These are phyloP conservation scores for Fistularia commersonii DNA, from an alignment of 2,797 vertebrate genomes.

Conservation along the genomic window DNA sequence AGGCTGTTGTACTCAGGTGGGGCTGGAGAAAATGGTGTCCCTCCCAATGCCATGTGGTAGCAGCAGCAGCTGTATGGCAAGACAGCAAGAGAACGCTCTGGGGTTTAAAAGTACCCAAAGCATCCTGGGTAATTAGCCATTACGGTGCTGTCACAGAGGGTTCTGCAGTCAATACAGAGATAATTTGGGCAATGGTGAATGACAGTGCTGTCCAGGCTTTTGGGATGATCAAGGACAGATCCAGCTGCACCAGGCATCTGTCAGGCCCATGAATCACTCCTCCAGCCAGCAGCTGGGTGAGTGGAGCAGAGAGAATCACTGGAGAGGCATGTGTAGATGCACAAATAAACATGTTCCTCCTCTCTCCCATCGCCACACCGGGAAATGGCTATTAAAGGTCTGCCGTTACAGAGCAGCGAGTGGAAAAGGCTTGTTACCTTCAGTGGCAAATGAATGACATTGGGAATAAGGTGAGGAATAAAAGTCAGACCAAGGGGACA, in stretches of 20 bases:
- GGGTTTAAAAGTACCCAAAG: constrained; percentile 94
- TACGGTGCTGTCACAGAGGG: constrained; percentile 98
- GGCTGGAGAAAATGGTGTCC: constrained; percentile 55
- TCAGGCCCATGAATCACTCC: constrained; percentile 99
- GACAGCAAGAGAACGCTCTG: constrained; percentile 75
- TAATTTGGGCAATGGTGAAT: constrained; percentile 99
- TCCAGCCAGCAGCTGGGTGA: constrained; percentile 91
- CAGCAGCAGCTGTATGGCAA: constrained; percentile 53
- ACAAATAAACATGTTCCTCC: constrained; percentile 81
- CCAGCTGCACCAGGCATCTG: constrained; percentile 99
- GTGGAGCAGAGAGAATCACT: constrained; percentile 87
- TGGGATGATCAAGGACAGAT: constrained; percentile 99
- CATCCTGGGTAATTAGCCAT: constrained; percentile 99
- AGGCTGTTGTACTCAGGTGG: constrained; percentile 59
- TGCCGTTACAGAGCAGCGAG: constrained; percentile 75
- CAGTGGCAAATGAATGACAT: constrained; percentile 83
- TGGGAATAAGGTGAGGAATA: constrained; percentile 76
- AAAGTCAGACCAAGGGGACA: constrained; percentile 69
- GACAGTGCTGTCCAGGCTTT: constrained; percentile 99
- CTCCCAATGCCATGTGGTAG: constrained; percentile 45
- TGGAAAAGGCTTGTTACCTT: constrained; percentile 80
- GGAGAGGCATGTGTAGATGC: constrained; percentile 77
- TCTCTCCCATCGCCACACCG: constrained; percentile 69
- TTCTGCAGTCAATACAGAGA: constrained; percentile 99
- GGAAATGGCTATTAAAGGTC: constrained; percentile 84